Base-by-base conservation (phyloP, 1,140 invertebrate species). In the Portunus trituberculatus region DNA sequence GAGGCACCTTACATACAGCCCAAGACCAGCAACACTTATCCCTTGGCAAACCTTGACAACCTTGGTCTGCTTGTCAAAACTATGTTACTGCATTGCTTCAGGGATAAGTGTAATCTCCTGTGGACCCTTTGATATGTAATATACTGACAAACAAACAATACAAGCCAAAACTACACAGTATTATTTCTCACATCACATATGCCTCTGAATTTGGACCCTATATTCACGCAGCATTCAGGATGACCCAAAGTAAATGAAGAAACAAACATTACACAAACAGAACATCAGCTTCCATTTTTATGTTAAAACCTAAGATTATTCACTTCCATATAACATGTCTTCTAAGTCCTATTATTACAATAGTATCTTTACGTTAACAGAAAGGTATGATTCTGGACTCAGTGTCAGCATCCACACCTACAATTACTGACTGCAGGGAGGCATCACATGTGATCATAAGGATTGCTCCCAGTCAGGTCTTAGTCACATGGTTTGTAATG, bases 121-220 rank as follows among this genome's bases (percentile, higher is more conserved):
- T 48, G 90, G 90, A 91, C 90, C 48, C 90, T 76, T 28, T 91
- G 90, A 91, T 91, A 91, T 91, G 90, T 91, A 76, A 76, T 29
- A 91, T 29, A 48, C 52, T 31, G 90, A 31, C 90, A 91, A 39
- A 52, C 48, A 59, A 91, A 20, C 52, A 59, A 59, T 20, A 59
- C 52, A 76, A 76, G 67, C n/a, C 25, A 76, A 76, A 76, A 76
- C 67, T 20, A 76, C 20, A 76, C 12, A 25, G 20, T 76, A 76
- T 8, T 20, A 76, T n/a, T 76, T 25, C 20, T 76, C 20, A 76
- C 20, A 76, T n/a, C 20, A 76, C 20, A 76, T n/a, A n/a, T n/a
- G 25, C 12, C 52, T 76, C 67, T 76, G 12, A n/a, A 76, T 76
- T 76, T 76, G 67, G 67, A 76, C 67, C 67, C 67, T n/a, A n/a